Base-by-base conservation (phyloP, 2,888 invertebrate genomes). In the Heptascelio sp. region DNA sequence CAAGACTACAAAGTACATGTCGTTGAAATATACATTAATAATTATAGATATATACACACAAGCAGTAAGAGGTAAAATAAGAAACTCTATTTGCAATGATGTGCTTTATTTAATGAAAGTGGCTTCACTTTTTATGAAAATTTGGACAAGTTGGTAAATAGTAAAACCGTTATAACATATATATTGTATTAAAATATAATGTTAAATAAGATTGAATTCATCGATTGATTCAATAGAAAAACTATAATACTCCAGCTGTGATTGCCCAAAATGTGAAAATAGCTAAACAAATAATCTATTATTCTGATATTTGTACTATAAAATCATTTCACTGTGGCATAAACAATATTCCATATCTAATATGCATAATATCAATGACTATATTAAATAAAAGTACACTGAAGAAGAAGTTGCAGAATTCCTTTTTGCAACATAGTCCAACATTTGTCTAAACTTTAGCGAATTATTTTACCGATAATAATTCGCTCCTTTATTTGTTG, bases 261-360 rank as follows among this genome's bases (percentile, higher is more conserved):
- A 53, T 37, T 53, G 67, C 53, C 19, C 53, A 67, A 67, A 67
- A 67, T 53, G 67, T 37, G 8, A 37, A 51, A 53, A 67, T 43
- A 17, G 43, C n/a, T 17, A 43, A 43, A 43, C 15, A 6, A 43
- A 1, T 19, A 51, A 21, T 51, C 23, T 51, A 21, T n/a, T n/a
- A n/a, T n/a, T n/a, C n/a, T n/a, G n/a, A n/a, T n/a, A n/a, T n/a
- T n/a, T n/a, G n/a, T n/a, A n/a, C n/a, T n/a, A n/a, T n/a, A n/a
- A n/a, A n/a, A n/a, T n/a, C n/a, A n/a, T n/a, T n/a, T n/a, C n/a
- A n/a, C n/a, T n/a, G n/a, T n/a, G n/a, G n/a, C n/a, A n/a, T n/a
- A n/a, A n/a, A 51, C 49, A 21, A 1, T 23, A 51, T 51, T 13
- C 15, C 17, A 43, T 9, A 30, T 15, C 3, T 15, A 43, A n/a